These are phyloP conservation scores for Acestrorhynchus altus DNA, from an alignment of 2,797 vertebrate species.

Conservation along the genomic window DNA sequence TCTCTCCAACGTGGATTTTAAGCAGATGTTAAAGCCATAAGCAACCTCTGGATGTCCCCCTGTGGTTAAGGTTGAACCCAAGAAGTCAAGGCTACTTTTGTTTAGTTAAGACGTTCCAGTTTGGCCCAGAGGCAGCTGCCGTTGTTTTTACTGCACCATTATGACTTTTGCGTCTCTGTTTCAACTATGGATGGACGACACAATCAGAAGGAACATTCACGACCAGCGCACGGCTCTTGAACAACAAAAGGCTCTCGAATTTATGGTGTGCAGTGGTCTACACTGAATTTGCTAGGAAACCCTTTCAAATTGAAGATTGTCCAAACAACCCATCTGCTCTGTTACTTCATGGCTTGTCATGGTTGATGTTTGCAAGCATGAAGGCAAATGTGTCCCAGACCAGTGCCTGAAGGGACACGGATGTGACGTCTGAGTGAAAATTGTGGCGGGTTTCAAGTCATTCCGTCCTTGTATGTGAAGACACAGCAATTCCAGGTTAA, in stretches of 20 bases:
- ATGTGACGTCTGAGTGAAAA: neutral
- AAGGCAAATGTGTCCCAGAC: neutral
- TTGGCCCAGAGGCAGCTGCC: slow-evolving; percentile 50
- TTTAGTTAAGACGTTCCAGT: slow-evolving; percentile 60
- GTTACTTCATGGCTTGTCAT: neutral
- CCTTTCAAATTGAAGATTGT: too few relatives aligned
- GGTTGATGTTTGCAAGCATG: neutral
- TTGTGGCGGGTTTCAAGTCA: neutral
- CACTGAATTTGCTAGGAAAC: neutral
- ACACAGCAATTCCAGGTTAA: neutral
- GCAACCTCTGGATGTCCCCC: slow-evolving; percentile 51
- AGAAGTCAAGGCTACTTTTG: slow-evolving; percentile 61
- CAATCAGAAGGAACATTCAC: neutral
- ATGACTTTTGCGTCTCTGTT: slow-evolving; percentile 26
- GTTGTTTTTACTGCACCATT: slow-evolving; percentile 48
- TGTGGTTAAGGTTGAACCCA: slow-evolving; percentile 41
- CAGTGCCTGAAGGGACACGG: neutral
- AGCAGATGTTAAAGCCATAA: slow-evolving; percentile 68
- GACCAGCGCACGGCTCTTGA: neutral
- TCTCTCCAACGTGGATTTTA: slow-evolving; percentile 15
- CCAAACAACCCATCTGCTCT: neutral
- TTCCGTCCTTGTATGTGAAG: slow-evolving; percentile 7
- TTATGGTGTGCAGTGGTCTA: neutral
- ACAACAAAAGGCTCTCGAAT: too few relatives aligned
- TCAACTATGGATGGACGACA: slow-evolving; percentile 27